Base-by-base conservation (phyloP, 1,140 invertebrate species). In the Diploscapter pachys region DNA sequence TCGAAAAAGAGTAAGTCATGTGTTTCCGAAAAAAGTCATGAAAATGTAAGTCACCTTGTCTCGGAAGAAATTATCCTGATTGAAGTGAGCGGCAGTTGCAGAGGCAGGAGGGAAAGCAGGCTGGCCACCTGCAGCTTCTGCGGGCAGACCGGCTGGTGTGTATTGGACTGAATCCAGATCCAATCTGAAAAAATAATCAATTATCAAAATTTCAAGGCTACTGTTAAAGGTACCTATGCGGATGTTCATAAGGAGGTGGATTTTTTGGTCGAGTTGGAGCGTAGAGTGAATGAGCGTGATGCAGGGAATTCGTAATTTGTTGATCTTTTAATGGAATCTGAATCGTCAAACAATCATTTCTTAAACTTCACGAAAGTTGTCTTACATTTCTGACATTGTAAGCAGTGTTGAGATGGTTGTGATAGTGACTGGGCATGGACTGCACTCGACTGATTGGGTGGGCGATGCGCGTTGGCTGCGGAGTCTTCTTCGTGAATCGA, bases 61-160 rank as follows among this genome's bases (percentile, higher is more conserved):
- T 8, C 53, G 8, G 52, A 52, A 68, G 50, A n/a, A 68, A 8
- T 8, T 31, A 8, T 9, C 8, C 6, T 65, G 57, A 52, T 11
- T 9, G 66, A 68, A 68, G 11, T 68, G 66, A 68, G 50, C 8
- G 11, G 66, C 52, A 8, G 66, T 68, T 5, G 66, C 66, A 9
- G 66, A 68, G 8, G 66, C 66, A 52, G 66, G 66, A 52, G 66
- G 66, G 66, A 68, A 68, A 52, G 66, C 53, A 6, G 66, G 48
- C 51, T 68, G 66, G 53, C 66, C 66, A 9, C 66, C 66, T 55
- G 66, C 52, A 52, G 66, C 56, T 48, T 68, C 66, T 48, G 66
- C 66, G 11, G 66, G 31, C 5, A 52, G 52, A 52, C 52, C 52
- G 51, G 52, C 53, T 6, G 66, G n/a, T 5, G 9, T 51, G 48